Evolutionary conservation across 2,113 vertebrate genomes (phyloP).

Genomic region (Oreocharis arfaki): DNA sequence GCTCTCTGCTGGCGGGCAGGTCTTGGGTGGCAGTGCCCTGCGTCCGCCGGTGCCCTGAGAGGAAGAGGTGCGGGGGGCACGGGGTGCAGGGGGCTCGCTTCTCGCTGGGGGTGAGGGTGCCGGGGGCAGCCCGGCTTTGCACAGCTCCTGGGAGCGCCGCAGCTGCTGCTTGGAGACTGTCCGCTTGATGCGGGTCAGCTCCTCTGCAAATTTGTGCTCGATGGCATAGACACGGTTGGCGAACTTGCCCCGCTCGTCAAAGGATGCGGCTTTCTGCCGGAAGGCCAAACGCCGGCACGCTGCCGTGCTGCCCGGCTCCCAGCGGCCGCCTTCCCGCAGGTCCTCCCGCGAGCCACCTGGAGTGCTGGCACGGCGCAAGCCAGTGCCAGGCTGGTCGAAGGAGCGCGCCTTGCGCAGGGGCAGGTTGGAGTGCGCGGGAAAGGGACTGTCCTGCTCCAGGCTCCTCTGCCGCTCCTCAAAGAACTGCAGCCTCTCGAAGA

Average conservation of each 20-base stretch:
- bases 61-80: background rate
- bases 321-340: slow-evolving; percentile 74
- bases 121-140: slow-evolving; percentile 65
- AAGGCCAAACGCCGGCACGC: slow-evolving; percentile 84
- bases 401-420: slow-evolving; percentile 88
- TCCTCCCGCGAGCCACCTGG: slow-evolving; percentile 85
- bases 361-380: slow-evolving; percentile 66
- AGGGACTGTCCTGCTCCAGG: slow-evolving; percentile 86
- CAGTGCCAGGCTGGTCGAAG: slow-evolving; percentile 82
- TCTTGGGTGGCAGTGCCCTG: background rate
- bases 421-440: slow-evolving; percentile 80
- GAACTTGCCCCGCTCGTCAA: slow-evolving; percentile 87
- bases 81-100: slow-evolving; percentile 50
- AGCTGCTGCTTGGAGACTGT: slow-evolving; percentile 81
- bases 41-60: background rate
- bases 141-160: slow-evolving; percentile 77
- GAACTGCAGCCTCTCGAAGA: slow-evolving; percentile 89
- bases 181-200: slow-evolving; percentile 90
- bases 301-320: slow-evolving; percentile 66
- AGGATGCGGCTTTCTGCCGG: slow-evolving; percentile 88
- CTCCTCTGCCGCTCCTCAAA: slow-evolving; percentile 89
- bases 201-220: slow-evolving; percentile 91
- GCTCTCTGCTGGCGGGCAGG: background rate
- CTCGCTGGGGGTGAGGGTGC: slow-evolving; percentile 67
- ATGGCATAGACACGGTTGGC: slow-evolving; percentile 85